Conservation (phyloP, 2,113 vertebrate genomes). For the Piaya cayana region DNA sequence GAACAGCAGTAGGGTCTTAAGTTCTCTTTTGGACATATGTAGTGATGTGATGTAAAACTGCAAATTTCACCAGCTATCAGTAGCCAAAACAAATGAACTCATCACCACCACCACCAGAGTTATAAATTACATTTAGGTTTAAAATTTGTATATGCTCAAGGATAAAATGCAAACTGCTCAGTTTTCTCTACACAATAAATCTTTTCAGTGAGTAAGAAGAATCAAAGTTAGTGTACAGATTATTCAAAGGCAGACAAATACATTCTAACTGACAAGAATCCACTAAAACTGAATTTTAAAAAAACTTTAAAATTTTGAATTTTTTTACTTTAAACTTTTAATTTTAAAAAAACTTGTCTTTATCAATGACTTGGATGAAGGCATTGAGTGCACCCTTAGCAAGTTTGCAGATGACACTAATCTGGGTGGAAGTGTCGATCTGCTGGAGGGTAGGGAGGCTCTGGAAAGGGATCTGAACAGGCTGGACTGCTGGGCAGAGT, state of each 20-base stretch:
- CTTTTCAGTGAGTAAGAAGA: not conserved
- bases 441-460: too few relatives aligned
- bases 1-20: not conserved
- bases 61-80: not conserved
- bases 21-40: not conserved
- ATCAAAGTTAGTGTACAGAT: not conserved
- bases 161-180: not conserved
- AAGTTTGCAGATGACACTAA: too few relatives aligned
- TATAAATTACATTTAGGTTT: not conserved
- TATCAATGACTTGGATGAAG: too few relatives aligned
- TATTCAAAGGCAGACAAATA: not conserved
- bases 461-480: too few relatives aligned
- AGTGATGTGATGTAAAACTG: not conserved
- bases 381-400: too few relatives aligned
- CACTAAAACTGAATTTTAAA: not conserved
- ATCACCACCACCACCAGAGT: not conserved
- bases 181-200: not conserved
- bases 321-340: too few relatives aligned
- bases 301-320: too few relatives aligned
- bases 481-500: too few relatives aligned
- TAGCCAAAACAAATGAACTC: not conserved
- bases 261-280: not conserved
- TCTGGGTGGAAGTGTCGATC: too few relatives aligned
- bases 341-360: too few relatives aligned
- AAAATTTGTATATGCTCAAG: not conserved